A percentile compares a stretch with the other conserved stretches of the same genome.
phyloP scores from a whole-genome alignment of 64 coral and sea anemone genomes.

The Cladopsammia gracilis region DNA sequence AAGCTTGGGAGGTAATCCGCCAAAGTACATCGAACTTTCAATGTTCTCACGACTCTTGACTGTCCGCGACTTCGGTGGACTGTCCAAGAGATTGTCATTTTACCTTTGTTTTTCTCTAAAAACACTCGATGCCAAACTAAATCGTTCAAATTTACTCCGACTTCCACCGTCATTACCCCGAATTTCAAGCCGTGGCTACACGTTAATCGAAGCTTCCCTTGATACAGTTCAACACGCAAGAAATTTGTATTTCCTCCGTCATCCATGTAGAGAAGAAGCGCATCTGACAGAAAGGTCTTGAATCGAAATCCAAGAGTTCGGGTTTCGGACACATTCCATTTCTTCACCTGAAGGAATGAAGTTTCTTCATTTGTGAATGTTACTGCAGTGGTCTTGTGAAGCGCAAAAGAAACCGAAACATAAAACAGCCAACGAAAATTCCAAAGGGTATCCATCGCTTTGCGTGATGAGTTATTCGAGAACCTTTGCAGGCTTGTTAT shows the following conservation, averaged over 20 bases:
- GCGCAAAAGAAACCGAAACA: not conserved
- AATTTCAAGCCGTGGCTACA: not conserved
- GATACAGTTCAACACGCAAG: slow-evolving; percentile 30
- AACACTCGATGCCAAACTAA: slow-evolving; percentile 31
- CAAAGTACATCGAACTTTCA: slow-evolving; percentile 38
- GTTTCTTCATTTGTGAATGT: not conserved
- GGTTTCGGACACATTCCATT: slow-evolving; percentile 14
- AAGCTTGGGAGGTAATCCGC: slow-evolving; percentile 20
- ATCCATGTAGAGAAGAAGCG: slow-evolving; percentile 35
- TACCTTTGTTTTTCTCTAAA: not conserved
- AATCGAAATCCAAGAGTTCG: slow-evolving; percentile 33
- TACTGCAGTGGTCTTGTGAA: not conserved
- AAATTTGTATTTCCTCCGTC: slow-evolving; percentile 41
- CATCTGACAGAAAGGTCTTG: slow-evolving; percentile 23
- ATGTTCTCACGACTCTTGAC: not conserved
- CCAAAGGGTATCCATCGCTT: not conserved
- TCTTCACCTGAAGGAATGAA: slow-evolving; percentile 34
- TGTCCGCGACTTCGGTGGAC: not conserved
- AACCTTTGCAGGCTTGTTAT: not conserved
- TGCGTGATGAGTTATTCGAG: slow-evolving; percentile 9
- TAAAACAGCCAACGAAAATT: not conserved
- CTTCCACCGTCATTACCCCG: slow-evolving; percentile 9
- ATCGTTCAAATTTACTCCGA: slow-evolving; percentile 28
- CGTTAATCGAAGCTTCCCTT: not conserved
- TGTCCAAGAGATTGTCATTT: slow-evolving; percentile 2